Evolutionary conservation across 1,140 invertebrate species (phyloP), one percentile per base, ranked within the genome.

Genomic region (Brachionus calyciflorus): DNA sequence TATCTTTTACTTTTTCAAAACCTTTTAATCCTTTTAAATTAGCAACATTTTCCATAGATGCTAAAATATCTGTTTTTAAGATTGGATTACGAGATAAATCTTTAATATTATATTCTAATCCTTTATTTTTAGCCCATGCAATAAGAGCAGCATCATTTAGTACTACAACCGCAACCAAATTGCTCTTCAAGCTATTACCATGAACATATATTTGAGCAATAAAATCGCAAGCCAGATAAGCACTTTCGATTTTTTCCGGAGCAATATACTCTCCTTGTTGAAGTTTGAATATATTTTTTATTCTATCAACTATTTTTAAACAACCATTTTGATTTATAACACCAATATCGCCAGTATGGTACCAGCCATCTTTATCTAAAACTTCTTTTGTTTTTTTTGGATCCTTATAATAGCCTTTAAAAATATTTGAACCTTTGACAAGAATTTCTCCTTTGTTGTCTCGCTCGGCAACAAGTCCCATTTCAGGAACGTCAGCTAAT

Each of bases 201-300:
- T 98, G 90, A 12, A 99, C 92, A 87, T 93, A 98, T n/a, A 97
- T 90, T 88, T 99, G 96, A 80, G 93, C 90, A 6, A 99, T 91
- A 81, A 92, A 93, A 80, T 91, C 90, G 84, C 92, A 93, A 81
- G 92, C 88, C 65, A 92, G 89, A 83, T 98, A 98, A 81, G 96
- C 93, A 84, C 93, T 96, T 87, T 99, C 96, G 81, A 99, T 96
- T 88, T 98, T 98, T 86, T 98, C 96, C 60, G 96, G 95, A 79
- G 96, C 93, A 82, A 99, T 96, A 81, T 98, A 99, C 87, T 98
- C 96, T 77, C 96, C 69, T 55, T 73, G 69, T 21, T 44, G 51
- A 53, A 97, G 86, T 86, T 98, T 98, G 85, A 98, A 98, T 79
- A 96, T 96, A 84, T 97, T 92, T 86, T 97, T 96, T 86, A 92